Evolutionary conservation across 2,797 vertebrate species (phyloP), one percentile per base, ranked within the genome.

Genomic region (Chrosomus eos): DNA sequence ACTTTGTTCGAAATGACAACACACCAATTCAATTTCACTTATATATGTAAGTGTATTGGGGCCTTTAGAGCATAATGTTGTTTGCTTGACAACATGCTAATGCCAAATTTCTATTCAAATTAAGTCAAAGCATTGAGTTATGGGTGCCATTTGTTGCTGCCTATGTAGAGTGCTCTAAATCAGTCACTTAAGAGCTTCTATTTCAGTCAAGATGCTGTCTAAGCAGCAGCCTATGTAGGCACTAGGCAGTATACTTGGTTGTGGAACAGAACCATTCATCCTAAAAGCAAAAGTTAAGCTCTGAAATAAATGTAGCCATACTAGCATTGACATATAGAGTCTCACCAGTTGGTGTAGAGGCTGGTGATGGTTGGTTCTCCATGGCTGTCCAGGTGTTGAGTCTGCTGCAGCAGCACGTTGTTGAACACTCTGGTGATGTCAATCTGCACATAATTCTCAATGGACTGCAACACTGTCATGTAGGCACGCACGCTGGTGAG

Each of bases 291-390:
- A 62, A 62, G 58, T 62, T 14, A 62, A 62, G n/a, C n/a, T 62
- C 58, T 62, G 13, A 62, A 31, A 31, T 28, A 45, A 21, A 19
- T 28, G 6, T 60, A 9, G 70, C 31, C 23, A 76, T n/a, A 28
- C 18, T 51, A 4, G 18, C 19, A 48, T n/a, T 38, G 18, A 4
- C 62, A 31, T 45, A 33, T 45, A 33, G 21, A 9, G 6, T 64
- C 95, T 95, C 92, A 99, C 98, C 98, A 99, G 94, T 99, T 99
- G 82, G 98, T 99, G 91, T 99, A 99, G 1, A 99, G 94, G 88
- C 98, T 99, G 93, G 98, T 99, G 91, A 99, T 99, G 88, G 98
- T 99, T 91, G 98, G 98, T 78, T 99, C 98, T 77, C 98, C 98
- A 19, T 99, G 98, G 88, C 98, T 99, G 91, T 99, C 98, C 93